Conservation (phyloP, 1,140 invertebrate genomes). For the Lepidurus apus region DNA sequence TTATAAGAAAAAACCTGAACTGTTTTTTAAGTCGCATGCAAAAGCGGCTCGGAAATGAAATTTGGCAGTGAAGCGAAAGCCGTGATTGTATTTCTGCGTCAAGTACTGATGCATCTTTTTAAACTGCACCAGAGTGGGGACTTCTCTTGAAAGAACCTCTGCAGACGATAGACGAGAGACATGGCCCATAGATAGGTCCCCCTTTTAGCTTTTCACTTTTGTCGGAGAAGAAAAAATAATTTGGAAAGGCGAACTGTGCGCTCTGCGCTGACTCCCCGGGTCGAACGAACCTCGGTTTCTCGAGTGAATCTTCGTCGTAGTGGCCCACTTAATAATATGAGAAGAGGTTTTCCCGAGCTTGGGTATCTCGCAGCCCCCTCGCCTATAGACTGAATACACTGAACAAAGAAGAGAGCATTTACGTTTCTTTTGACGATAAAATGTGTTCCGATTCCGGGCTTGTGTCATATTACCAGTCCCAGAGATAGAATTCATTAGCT, state of each 20-base stretch:
- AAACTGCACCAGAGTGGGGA: neutral
- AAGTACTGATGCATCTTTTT: conserved; percentile 4
- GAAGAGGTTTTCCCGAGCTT: neutral
- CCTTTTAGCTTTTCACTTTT: neutral
- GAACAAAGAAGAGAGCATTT: neutral
- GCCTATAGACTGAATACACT: neutral
- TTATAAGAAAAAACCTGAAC: neutral
- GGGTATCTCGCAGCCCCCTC: neutral
- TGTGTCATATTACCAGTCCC: conserved; percentile 1
- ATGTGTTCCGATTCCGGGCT: neutral
- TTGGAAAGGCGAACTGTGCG: neutral
- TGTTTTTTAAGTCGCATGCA: neutral
- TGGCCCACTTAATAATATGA: neutral
- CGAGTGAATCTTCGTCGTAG: neutral
- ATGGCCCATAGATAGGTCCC: neutral
- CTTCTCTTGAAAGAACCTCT: neutral
- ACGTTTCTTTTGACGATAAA: neutral
- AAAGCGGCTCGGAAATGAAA: neutral
- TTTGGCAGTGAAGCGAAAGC: conserved; percentile 12
- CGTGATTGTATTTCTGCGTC: conserved; percentile 14
- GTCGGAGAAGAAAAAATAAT: neutral
- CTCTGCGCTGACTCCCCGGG: neutral
- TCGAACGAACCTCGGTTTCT: neutral
- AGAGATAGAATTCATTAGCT: neutral
- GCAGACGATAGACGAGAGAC: neutral